These are phyloP conservation scores for Origma solitaria DNA, from an alignment of 2,113 vertebrate species.

Conservation along the genomic window DNA sequence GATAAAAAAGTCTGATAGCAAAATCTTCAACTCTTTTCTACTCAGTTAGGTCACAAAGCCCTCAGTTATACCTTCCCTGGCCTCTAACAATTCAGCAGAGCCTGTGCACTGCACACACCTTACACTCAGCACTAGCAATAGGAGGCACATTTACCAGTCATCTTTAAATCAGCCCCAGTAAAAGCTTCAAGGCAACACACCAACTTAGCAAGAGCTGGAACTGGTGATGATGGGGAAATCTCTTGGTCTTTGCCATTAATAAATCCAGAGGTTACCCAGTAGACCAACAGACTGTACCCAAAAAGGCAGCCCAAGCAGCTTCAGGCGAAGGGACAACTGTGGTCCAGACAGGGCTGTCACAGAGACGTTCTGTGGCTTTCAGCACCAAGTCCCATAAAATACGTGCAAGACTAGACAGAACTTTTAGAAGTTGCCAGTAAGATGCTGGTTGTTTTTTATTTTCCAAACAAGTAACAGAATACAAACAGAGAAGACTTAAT, in stretches of 20 bases:
- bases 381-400: neutral
- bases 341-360: neutral
- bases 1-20: neutral
- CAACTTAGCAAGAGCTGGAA: neutral
- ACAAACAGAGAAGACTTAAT: neutral
- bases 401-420: neutral
- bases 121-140: neutral
- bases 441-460: neutral
- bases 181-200: neutral
- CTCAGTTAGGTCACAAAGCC: neutral
- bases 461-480: neutral
- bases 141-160: neutral
- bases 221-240: neutral
- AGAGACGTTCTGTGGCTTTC: neutral
- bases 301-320: neutral
- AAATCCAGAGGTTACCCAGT: neutral
- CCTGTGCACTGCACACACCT: neutral
- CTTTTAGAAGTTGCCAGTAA: neutral
- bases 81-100: neutral
- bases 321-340: fast-evolving
- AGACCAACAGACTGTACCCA: neutral
- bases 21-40: neutral
- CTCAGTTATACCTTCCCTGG: neutral
- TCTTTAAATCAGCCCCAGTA: neutral
- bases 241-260: neutral